These are phyloP conservation scores for Macrophya alboannulata DNA, from an alignment of 2,888 invertebrate species.

Conservation along the genomic window DNA sequence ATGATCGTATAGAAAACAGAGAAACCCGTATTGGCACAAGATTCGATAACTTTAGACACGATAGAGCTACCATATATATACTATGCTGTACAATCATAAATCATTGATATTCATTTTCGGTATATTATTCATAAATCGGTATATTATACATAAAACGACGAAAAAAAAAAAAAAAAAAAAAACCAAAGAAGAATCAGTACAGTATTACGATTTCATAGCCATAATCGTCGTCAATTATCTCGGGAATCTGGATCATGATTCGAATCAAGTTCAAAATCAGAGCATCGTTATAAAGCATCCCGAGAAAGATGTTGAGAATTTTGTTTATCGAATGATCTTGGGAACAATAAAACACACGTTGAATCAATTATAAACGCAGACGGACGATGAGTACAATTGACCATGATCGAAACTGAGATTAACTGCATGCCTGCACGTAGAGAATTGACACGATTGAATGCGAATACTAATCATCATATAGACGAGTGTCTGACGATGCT, in stretches of 20 bases:
- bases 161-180: not conserved
- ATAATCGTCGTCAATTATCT: not conserved
- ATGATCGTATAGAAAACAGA: not conserved
- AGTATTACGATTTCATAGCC: not conserved
- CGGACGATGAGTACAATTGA: not conserved
- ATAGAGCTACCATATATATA: not conserved
- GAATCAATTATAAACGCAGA: not conserved
- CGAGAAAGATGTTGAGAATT: too few relatives aligned
- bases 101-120: too few relatives aligned
- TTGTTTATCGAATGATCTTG: too few relatives aligned
- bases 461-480: not conserved
- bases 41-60: not conserved
- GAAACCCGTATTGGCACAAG: not conserved
- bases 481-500: not conserved
- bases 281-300: not conserved
- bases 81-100: not conserved
- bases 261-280: not conserved
- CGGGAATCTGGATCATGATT: not conserved
- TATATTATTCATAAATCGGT: not conserved
- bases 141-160: not conserved
- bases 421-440: not conserved
- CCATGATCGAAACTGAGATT: too few relatives aligned
- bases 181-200: too few relatives aligned
- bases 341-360: too few relatives aligned
- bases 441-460: not conserved